phyloP scores from a whole-genome alignment of 2,113 vertebrate genomes.

The Eretmochelys imbricata region DNA sequence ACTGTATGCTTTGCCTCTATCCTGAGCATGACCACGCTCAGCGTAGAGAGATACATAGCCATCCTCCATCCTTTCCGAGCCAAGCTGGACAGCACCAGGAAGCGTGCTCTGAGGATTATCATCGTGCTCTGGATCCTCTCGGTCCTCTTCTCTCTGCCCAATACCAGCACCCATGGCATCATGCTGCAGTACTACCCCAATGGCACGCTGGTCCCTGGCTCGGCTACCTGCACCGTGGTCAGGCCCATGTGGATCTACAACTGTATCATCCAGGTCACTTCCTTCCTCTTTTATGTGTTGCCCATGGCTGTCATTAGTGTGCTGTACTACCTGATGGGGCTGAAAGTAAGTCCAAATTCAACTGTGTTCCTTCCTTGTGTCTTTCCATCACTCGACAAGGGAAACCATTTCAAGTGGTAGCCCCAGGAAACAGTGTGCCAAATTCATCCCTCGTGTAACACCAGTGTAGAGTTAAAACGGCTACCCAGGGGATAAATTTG shows the following conservation, averaged over 20 bases:
- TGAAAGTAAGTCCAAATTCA: slow-evolving; percentile 79
- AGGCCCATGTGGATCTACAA: slow-evolving; percentile 93
- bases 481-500: neutral
- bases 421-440: neutral
- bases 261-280: slow-evolving; percentile 91
- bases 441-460: neutral
- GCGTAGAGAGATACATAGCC: slow-evolving; percentile 92
- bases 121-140: slow-evolving; percentile 88
- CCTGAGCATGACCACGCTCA: slow-evolving; percentile 91
- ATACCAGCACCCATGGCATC: slow-evolving; percentile 92
- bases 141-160: slow-evolving; percentile 89
- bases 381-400: neutral
- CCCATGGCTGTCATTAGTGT: slow-evolving; percentile 92
- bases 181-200: slow-evolving; percentile 74
- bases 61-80: slow-evolving; percentile 89
- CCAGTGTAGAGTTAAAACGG: neutral
- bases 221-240: slow-evolving; percentile 86
- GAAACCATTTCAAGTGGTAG: neutral
- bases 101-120: slow-evolving; percentile 88
- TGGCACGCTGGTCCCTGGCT: slow-evolving; percentile 80
- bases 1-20: slow-evolving; percentile 93
- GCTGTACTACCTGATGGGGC: slow-evolving; percentile 92
- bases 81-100: slow-evolving; percentile 88
- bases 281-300: slow-evolving; percentile 90
- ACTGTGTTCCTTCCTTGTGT: neutral